Base-by-base conservation (phyloP, 2,113 vertebrate genomes). In the Pheucticus melanocephalus region DNA sequence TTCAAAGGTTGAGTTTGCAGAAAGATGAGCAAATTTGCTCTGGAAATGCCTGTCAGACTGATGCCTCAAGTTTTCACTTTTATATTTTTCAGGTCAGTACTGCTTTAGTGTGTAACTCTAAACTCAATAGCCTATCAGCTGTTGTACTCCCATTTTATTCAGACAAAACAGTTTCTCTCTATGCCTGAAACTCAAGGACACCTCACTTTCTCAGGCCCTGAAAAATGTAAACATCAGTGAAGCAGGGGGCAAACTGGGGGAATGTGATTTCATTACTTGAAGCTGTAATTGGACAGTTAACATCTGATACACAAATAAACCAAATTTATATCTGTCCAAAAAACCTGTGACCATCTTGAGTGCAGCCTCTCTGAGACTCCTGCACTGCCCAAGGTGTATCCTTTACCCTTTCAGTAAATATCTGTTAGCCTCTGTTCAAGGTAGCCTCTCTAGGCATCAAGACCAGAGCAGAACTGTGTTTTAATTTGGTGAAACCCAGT, bases 1-100 rank as follows among this genome's bases (percentile, higher is more conserved):
- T 39, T 39, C 39, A 39, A 64, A 61, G 79, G 84, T 54, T 59
- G 59, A 85, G 54, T 93, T 93, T 91, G 78, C 60, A 59, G 78
- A 88, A 93, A 91, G 65, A 70, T 82, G 66, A 93, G 15, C 54
- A 93, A 90, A 94, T 91, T 85, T 82, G 39, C 33, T 94, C 30
- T 27, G 75, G 87, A 92, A 94, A 92, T 83, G 71, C 75, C 50
- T 79, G 42, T 85, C 54, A 77, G 78, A 42, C 37, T 42, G 23
- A 23, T 23, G 31, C 60, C 48, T 35, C 28, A 13, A 30, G 24
- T 42, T 53, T 64, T 35, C 23, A 20, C 31, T 53, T 64, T 53
- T 65, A 6, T 53, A 15, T 44, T 53, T 64, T 64, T 79, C 37
- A 23, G 24, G 10, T 28, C 39, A 53, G 19, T 44, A 53, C 24